These are phyloP conservation scores for Luscinia megarhynchos DNA, from an alignment of 2,797 vertebrate genomes.

Conservation along the genomic window DNA sequence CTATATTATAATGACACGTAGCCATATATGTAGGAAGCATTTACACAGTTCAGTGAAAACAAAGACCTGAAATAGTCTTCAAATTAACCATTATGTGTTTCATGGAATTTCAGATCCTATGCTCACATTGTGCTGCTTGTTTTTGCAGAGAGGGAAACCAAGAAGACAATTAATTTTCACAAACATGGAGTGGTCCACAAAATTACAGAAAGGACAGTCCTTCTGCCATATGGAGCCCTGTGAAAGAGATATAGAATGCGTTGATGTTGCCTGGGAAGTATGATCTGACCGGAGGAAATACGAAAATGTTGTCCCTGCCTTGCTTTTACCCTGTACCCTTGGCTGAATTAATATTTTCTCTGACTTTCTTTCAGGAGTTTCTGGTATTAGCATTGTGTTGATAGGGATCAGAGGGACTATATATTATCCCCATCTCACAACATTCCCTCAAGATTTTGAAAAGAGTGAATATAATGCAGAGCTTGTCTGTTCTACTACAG, in stretches of 20 bases:
- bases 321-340: background rate
- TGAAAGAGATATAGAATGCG: background rate
- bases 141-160: background rate
- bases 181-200: background rate
- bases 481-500: background rate
- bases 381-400: background rate
- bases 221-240: background rate
- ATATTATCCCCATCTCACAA: background rate
- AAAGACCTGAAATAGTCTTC: background rate
- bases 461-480: background rate
- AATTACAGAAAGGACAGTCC: background rate
- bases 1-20: background rate
- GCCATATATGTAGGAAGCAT: background rate
- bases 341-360: background rate
- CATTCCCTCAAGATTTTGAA: background rate
- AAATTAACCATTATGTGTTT: background rate
- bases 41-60: background rate
- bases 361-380: background rate
- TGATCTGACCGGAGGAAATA: accelerated
- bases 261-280: background rate
- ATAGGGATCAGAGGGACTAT: background rate
- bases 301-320: accelerated
- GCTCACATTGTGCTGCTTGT: background rate
- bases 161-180: background rate
- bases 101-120: background rate